Base-by-base conservation (phyloP, 2,113 vertebrate genomes). In the Myrmecophaga tridactyla region DNA sequence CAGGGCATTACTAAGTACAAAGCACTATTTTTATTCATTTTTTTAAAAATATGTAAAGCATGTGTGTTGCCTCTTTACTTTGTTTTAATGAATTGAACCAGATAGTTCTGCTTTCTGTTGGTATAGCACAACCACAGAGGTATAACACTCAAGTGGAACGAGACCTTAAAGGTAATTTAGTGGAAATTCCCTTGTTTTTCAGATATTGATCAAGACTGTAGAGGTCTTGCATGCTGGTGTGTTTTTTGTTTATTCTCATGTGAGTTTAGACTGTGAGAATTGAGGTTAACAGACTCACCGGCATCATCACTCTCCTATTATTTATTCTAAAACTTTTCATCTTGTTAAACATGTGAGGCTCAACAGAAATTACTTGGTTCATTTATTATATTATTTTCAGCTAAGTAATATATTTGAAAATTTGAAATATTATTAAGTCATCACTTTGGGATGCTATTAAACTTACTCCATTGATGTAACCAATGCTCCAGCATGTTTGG, bases 311-410 rank as follows among this genome's bases (percentile, higher is more conserved):
- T 51, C 15, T 83, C 70, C 1, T 12, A 0, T 89, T 62, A 34
- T 34, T 78, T 62, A 34, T 34, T 78, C 10, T 62, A 87, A 86
- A 70, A 7, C 34, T 48, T 48, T 86, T 70, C 36, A 6, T 85
- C 18, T 94, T n/a, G 80, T 65, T 34, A 93, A 96, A 89, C 18
- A n/a, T n/a, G 5, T 69, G 62, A 92, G n/a, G 14, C 76, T 20
- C n/a, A 94, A 21, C n/a, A 87, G 92, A 77, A 73, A 58, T 67
- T 3, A 69, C 29, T 83, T 80, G 31, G 17, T 63, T 90, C 60
- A 27, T 65, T 88, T 53, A 69, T 83, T 72, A 12, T 72, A 14
- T 78, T 48, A 73, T 83, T 94, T 95, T 78, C 51, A 58, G 53
- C 10, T 62, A 77, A 95, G 53, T 63, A 82, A 31, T n/a, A 3